These are phyloP conservation scores for Taxidea taxus DNA, from an alignment of 2,113 vertebrate genomes.

Conservation along the genomic window DNA sequence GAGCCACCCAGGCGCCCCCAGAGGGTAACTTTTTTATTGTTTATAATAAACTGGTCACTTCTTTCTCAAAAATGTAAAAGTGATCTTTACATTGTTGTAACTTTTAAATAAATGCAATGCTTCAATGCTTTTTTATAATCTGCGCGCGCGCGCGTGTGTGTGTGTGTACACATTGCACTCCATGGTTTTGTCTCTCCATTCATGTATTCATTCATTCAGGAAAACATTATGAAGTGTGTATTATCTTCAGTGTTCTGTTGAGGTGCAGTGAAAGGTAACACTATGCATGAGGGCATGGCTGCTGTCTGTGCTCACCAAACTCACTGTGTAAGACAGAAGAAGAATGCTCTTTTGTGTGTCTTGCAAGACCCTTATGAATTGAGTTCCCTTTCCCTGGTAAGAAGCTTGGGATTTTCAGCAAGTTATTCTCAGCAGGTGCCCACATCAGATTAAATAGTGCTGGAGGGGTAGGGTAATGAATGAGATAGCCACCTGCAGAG, in stretches of 20 bases:
- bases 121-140: neutral
- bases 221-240: too few relatives aligned
- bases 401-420: neutral
- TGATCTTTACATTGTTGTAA: neutral
- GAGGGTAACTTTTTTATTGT: neutral
- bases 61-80: neutral
- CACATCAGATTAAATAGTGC: neutral
- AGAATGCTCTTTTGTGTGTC: neutral
- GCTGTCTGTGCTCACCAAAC: neutral
- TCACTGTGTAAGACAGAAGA: neutral
- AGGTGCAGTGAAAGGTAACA: neutral
- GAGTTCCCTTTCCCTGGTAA: neutral
- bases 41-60: neutral
- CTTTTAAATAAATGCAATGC: neutral
- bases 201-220: neutral
- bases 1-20: too few relatives aligned
- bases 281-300: too few relatives aligned
- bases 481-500: neutral
- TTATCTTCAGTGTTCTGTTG: neutral
- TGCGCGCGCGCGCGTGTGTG: too few relatives aligned
- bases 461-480: neutral
- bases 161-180: neutral
- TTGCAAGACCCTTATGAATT: neutral
- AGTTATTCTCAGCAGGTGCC: neutral
- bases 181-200: neutral